Evolutionary conservation across 2,888 invertebrate genomes (phyloP), one percentile per base, ranked within the genome.

Genomic region (Campoplex capitator): DNA sequence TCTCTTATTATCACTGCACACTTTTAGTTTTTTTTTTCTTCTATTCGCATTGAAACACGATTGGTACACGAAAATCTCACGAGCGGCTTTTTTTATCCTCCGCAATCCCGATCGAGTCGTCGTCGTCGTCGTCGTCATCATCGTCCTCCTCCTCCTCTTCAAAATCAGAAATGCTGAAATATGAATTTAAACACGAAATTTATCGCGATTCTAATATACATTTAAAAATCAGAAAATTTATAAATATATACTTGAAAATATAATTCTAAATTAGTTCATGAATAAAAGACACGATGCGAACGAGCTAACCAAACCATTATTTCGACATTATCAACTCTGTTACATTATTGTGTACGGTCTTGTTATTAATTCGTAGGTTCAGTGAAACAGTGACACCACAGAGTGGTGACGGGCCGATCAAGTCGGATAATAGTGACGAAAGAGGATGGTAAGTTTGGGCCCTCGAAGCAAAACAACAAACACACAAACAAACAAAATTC

Each of bases 381-480:
- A 94, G 94, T 94, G 94, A 94, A 94, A 93, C 93, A 90, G 93
- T 93, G 93, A 94, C 93, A 93, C 92, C 93, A 92, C 93, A 93
- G 91, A 94, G 93, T 92, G 94, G 92, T 93, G 92, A 92, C 89
- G 93, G 94, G 89, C 91, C 93, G 92, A 91, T 93, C 92, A 93
- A 93, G 92, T 92, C 93, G 90, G 93, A 93, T 92, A 93, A 90
- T 93, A 93, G 92, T 93, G 94, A 92, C 92, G 93, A 94, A 90
- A 93, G 92, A 92, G 92, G 92, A 93, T 93, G 94, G 94, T 94
- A 94, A 94, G 94, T 93, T 92, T 90, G 91, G 92, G 90, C 91
- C 91, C 90, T 89, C 42, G 84, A 77, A 62, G 32, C 86, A 73
- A 45, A 45, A 65, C 28, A 51, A 73, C 35, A 54, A 45, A 80